Conservation (phyloP, 2,888 invertebrate species). For the Volucella bombylans region DNA sequence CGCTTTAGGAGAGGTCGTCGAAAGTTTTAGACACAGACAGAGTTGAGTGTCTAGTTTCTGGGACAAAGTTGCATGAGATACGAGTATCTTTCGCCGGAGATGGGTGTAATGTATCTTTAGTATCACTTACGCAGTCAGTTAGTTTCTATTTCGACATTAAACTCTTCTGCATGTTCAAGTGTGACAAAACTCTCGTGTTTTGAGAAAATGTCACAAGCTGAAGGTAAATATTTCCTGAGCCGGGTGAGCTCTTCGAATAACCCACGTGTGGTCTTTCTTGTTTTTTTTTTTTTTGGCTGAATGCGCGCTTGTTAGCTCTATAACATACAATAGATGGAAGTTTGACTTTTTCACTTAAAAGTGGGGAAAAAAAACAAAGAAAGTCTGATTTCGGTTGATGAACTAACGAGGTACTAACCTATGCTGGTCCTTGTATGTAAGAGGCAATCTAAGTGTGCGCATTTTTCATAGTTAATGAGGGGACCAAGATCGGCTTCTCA, state of each 20-base stretch:
- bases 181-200: constrained; percentile 1
- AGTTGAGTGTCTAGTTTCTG: constrained; percentile 41
- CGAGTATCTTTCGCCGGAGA: constrained; percentile 1
- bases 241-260: not conserved
- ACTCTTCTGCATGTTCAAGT: not conserved
- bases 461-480: no score
- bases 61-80: constrained; percentile 21
- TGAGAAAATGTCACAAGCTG: constrained; percentile 30
- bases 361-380: not conserved
- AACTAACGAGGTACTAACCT: constrained; percentile 14
- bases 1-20: constrained; percentile 54
- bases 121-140: constrained; percentile 46
- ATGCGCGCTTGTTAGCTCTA: not conserved
- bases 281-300: not conserved
- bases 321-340: constrained; percentile 12
- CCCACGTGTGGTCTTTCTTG: constrained; percentile 5
- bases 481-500: no score
- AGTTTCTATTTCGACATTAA: not conserved
- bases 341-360: constrained; percentile 21
- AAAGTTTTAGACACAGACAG: constrained; percentile 57
- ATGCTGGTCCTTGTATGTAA: not conserved
- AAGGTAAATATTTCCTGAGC: constrained; percentile 14
- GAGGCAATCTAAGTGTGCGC: no score
- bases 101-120: constrained; percentile 27
- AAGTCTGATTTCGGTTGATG: constrained; percentile 8